Conservation (phyloP, 1,140 invertebrate genomes). For the Hirudo medicinalis region DNA sequence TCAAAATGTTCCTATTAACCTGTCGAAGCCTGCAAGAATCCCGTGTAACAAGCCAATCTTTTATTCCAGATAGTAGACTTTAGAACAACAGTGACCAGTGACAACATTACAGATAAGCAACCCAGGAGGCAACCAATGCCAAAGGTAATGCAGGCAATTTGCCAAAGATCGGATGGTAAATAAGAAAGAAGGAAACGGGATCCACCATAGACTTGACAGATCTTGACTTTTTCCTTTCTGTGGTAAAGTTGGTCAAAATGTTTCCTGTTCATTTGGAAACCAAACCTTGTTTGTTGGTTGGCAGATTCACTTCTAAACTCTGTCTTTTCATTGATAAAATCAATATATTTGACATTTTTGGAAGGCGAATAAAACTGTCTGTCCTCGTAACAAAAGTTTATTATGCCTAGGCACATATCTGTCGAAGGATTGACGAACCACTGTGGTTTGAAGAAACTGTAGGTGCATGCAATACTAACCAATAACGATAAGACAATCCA, state of each 20-base stretch:
- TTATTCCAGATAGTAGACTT: slow-evolving; percentile 23
- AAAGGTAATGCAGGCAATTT: slow-evolving; percentile 33
- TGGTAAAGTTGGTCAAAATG: not conserved
- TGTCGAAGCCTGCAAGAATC: slow-evolving; percentile 33
- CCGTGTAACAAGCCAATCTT: slow-evolving; percentile 30
- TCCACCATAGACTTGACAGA: slow-evolving; percentile 33
- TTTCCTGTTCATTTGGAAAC: not conserved
- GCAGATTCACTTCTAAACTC: not conserved
- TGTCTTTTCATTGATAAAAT: slow-evolving; percentile 4
- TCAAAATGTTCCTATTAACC: slow-evolving; percentile 24
- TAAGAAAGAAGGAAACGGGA: slow-evolving; percentile 27
- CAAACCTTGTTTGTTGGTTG: not conserved
- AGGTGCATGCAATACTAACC: slow-evolving; percentile 30
- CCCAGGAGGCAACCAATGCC: slow-evolving; percentile 34
- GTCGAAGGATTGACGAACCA: slow-evolving; percentile 33
- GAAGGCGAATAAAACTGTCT: too few species aligned
- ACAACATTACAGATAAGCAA: slow-evolving; percentile 28
- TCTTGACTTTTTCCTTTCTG: slow-evolving; percentile 5
- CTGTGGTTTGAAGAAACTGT: slow-evolving; percentile 34
- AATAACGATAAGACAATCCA: slow-evolving; percentile 36
- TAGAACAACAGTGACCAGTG: slow-evolving; percentile 27
- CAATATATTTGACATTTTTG: slow-evolving; percentile 11
- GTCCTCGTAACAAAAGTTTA: slow-evolving; percentile 26
- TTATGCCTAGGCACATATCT: slow-evolving; percentile 31
- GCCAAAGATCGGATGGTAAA: slow-evolving; percentile 34